Evolutionary conservation across 2,113 vertebrate genomes (phyloP).

Genomic region (Elephas maximus): DNA sequence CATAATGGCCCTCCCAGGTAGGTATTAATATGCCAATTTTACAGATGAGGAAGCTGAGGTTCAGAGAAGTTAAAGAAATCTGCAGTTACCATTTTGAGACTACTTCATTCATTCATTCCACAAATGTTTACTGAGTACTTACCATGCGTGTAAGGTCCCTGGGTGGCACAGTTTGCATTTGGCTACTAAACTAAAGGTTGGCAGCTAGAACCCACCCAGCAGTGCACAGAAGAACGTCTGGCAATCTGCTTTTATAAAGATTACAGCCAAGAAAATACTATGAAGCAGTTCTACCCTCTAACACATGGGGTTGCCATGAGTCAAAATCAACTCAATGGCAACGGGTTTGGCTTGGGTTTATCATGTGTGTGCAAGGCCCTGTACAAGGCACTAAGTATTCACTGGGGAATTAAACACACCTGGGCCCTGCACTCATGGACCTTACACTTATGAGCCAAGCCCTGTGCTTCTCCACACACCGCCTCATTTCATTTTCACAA

Average conservation of each 20-base stretch:
- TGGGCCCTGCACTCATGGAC: not conserved
- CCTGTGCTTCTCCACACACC: not conserved
- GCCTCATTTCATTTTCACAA: not conserved
- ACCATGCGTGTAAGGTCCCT: rapidly evolving
- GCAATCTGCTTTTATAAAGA: not conserved
- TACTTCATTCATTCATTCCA: not conserved
- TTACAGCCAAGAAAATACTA: not conserved
- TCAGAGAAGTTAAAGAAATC: not conserved
- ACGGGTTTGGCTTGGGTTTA: not conserved
- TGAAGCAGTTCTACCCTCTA: not conserved
- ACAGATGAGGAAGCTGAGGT: not conserved
- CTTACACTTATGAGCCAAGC: rapidly evolving
- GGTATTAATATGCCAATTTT: not conserved
- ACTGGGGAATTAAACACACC: not conserved
- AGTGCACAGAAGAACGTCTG: not conserved
- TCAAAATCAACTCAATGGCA: not conserved
- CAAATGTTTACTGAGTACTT: not conserved
- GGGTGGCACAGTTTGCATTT: not conserved
- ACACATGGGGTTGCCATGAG: not conserved
- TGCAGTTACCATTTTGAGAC: not conserved
- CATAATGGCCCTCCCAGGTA: not conserved
- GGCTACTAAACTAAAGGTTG: not conserved
- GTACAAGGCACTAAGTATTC: rapidly evolving
- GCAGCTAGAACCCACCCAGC: not conserved
- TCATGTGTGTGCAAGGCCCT: not conserved